Percentiles rank a stretch among this genome's conserved stretches.
Evolutionary conservation across 2,797 vertebrate genomes (phyloP).

Genomic region (Etheostoma nigrum): DNA sequence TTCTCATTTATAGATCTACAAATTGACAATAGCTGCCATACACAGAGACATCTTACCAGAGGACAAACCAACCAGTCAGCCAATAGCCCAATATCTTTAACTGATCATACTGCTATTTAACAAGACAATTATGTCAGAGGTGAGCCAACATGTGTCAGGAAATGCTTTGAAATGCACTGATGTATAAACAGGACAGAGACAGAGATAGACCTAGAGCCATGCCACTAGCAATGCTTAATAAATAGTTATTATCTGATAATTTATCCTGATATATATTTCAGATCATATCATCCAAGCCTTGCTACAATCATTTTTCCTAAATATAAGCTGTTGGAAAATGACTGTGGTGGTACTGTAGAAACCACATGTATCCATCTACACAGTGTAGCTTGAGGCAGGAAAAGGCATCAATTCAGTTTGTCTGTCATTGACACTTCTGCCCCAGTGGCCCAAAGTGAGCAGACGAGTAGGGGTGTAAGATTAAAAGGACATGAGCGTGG

Average conservation of each 20-base stretch:
- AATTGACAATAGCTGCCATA: background rate
- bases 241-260: background rate
- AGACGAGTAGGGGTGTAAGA: conserved; percentile 25
- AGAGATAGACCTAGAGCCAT: background rate
- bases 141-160: background rate
- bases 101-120: background rate
- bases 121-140: background rate
- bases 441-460: conserved; percentile 33
- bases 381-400: conserved; percentile 13
- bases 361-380: conserved; percentile 7
- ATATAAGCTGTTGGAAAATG: conserved; percentile 1
- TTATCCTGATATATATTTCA: background rate
- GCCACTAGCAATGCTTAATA: background rate
- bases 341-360: background rate
- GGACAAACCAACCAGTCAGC: background rate
- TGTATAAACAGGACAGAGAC: background rate
- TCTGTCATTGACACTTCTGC: conserved; percentile 41
- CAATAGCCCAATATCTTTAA: background rate
- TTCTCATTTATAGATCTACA: background rate
- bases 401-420: conserved; percentile 19
- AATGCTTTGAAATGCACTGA: background rate
- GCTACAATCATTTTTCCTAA: background rate
- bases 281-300: background rate
- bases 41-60: background rate
- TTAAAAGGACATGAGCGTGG: conserved; percentile 45